Percentiles rank a stretch among this genome's conserved stretches.
Conservation (phyloP, 2,888 invertebrate genomes). For the Crepidodera aurea region DNA sequence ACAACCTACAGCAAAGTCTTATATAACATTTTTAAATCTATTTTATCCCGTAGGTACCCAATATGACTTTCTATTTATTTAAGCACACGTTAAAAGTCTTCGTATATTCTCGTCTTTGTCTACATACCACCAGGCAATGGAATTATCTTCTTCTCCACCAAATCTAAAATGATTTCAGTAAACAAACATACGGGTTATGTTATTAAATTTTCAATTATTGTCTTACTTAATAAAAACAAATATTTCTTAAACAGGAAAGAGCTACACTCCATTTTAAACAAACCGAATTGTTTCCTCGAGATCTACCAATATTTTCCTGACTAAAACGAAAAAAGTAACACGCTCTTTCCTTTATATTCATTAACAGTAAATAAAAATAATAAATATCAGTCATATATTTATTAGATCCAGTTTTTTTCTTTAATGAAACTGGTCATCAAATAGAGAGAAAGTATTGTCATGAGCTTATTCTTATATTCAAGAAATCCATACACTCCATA, state of each 20-base stretch:
- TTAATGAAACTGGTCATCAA: slow-evolving; percentile 21
- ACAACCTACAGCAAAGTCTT: slow-evolving; percentile 7
- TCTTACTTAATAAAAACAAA: slow-evolving; percentile 20
- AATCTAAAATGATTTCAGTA: slow-evolving; percentile 9
- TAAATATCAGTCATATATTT: slow-evolving; percentile 26
- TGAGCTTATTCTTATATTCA: slow-evolving; percentile 23
- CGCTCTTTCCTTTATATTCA: not conserved
- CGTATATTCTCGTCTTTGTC: slow-evolving; percentile 6
- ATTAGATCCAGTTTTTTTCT: slow-evolving; percentile 24
- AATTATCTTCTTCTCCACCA: slow-evolving; percentile 2
- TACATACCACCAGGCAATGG: slow-evolving; percentile 20
- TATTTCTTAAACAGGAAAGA: slow-evolving; percentile 9
- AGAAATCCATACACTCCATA: slow-evolving; percentile 15
- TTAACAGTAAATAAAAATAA: slow-evolving; percentile 19
- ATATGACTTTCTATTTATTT: not conserved
- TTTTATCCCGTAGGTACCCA: not conserved
- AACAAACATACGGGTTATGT: slow-evolving; percentile 8
- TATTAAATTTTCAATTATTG: slow-evolving; percentile 24
- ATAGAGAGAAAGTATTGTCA: slow-evolving; percentile 29
- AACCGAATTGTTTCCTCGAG: not conserved
- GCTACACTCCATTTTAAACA: slow-evolving; percentile 1
- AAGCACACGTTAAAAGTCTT: not conserved
- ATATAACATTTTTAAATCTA: slow-evolving; percentile 1
- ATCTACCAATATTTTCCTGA: not conserved
- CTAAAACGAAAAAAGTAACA: not conserved